A percentile compares a stretch with the other conserved stretches of the same genome.
phyloP scores from a whole-genome alignment of 2,797 vertebrate genomes.

The Lacerta agilis region DNA sequence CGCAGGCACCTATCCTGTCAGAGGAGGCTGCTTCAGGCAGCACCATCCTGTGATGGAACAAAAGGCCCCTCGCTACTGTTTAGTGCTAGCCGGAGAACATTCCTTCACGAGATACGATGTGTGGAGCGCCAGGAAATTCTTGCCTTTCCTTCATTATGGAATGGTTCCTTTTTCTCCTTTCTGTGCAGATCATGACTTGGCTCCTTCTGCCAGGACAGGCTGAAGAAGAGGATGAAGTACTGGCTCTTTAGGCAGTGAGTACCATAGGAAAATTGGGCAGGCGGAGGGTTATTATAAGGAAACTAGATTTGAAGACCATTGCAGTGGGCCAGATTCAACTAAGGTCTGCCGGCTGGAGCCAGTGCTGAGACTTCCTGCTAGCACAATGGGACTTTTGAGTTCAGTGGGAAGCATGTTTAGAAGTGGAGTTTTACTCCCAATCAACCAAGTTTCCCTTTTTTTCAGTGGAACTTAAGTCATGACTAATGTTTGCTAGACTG shows the following conservation, averaged over 20 bases:
- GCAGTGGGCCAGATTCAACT: not conserved
- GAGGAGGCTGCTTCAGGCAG: not conserved
- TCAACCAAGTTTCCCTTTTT: not conserved
- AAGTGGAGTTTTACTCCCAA: not conserved
- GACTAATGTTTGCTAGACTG: too few relatives aligned
- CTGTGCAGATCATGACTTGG: not conserved
- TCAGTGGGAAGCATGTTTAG: not conserved
- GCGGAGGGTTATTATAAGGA: not conserved
- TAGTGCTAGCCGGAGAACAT: not conserved
- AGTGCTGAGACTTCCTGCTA: not conserved
- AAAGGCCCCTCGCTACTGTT: not conserved
- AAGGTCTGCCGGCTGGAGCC: too few relatives aligned
- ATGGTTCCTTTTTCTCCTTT: not conserved
- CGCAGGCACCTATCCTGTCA: conserved; percentile 34
- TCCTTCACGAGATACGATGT: conserved; percentile 1
- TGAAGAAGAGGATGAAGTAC: not conserved
- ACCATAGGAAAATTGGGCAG: not conserved
- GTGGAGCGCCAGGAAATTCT: conserved; percentile 5
- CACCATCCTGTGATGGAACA: not conserved
- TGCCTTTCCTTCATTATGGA: not conserved
- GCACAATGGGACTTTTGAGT: not conserved
- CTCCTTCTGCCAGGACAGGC: not conserved
- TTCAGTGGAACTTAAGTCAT: not conserved
- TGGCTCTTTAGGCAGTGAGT: not conserved
- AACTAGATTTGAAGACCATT: not conserved